These are phyloP conservation scores for Glomeris maerens DNA, from an alignment of 1,140 invertebrate genomes.

Conservation along the genomic window DNA sequence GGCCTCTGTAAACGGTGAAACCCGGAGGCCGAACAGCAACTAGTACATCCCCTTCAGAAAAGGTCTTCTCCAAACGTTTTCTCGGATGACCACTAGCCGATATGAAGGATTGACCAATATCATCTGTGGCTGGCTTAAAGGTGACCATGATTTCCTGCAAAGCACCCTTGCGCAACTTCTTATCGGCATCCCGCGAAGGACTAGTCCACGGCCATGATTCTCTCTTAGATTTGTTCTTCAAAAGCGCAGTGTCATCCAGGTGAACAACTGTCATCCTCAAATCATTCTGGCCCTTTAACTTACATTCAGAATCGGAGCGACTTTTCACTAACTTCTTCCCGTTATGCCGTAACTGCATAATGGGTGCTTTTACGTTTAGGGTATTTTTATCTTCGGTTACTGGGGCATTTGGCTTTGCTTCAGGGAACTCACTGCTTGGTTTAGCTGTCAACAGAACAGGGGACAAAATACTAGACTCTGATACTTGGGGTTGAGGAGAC, in stretches of 20 bases:
- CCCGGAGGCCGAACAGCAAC: constrained; percentile 34
- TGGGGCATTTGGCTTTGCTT: no score
- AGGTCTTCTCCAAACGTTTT: constrained; percentile 59
- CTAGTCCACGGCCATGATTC: not conserved
- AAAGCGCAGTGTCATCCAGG: not conserved
- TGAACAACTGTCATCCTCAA: not conserved
- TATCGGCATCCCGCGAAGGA: not conserved
- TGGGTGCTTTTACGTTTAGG: no score
- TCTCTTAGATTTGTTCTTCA: not conserved
- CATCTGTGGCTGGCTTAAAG: constrained; percentile 46
- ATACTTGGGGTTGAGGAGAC: constrained; percentile 44
- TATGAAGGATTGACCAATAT: not conserved
- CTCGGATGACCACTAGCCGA: no score
- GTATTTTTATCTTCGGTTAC: no score
- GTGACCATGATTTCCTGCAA: constrained; percentile 72
- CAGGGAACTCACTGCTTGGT: no score
- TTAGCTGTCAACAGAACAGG: no score
- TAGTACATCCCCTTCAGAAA: constrained; percentile 58
- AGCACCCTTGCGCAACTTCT: not conserved
- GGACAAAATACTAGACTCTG: no score
- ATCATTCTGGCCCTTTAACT: not conserved
- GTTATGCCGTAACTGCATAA: no score
- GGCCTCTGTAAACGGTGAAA: constrained; percentile 18
- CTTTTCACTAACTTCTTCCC: not conserved
- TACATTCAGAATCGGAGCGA: not conserved